These are phyloP conservation scores for Nebria ingens DNA, from an alignment of 1,140 invertebrate genomes.

Conservation along the genomic window DNA sequence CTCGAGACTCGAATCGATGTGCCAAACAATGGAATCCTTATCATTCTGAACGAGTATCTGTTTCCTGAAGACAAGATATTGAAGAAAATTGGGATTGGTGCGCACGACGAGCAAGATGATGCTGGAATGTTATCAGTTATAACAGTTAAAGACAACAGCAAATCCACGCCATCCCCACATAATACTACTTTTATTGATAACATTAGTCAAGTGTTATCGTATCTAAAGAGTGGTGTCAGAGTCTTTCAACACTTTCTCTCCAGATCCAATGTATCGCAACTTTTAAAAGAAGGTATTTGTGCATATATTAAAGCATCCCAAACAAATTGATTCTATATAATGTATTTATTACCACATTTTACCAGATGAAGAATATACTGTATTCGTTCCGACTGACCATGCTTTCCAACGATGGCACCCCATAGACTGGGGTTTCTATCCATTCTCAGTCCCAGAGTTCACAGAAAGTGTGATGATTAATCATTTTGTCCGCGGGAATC, in stretches of 20 bases:
- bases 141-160: conserved; percentile 31
- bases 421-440: conserved; percentile 59
- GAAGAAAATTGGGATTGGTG: background rate
- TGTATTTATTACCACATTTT: conserved; percentile 17
- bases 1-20: conserved; percentile 32
- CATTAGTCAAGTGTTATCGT: conserved; percentile 45
- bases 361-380: conserved; percentile 47
- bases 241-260: conserved; percentile 53
- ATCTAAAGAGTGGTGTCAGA: conserved; percentile 47
- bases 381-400: conserved; percentile 50
- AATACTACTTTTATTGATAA: conserved; percentile 44
- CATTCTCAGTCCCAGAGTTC: conserved; percentile 53
- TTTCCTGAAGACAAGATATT: conserved; percentile 31
- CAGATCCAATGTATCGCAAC: conserved; percentile 45
- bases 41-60: conserved; percentile 40
- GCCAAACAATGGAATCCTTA: conserved; percentile 34
- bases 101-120: background rate
- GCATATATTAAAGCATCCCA: no score
- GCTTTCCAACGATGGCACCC: conserved; percentile 56
- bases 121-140: conserved; percentile 22
- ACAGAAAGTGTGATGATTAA: conserved; percentile 49
- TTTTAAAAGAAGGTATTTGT: conserved; percentile 45
- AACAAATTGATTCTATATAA: no score
- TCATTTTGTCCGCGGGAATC: conserved; percentile 47
- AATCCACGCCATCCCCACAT: conserved; percentile 30